Base-by-base conservation (phyloP, 2,797 vertebrate species). In the Schizopygopsis pylzovi region DNA sequence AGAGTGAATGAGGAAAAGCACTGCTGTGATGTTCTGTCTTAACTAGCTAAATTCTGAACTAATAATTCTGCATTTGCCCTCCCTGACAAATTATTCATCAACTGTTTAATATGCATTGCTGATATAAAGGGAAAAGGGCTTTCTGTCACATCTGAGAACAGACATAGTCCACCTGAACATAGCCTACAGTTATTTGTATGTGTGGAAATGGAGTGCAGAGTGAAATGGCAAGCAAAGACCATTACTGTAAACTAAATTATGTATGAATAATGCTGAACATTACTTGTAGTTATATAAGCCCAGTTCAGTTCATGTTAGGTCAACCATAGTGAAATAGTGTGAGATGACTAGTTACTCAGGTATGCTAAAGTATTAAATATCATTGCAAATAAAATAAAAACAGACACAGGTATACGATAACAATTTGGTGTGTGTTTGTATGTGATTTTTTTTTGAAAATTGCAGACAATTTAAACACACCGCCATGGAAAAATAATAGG, bases 191-290 rank as follows among this genome's bases (percentile, higher is more conserved):
- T 79, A 79, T 71, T 71, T 79, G 18, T 59, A 79, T 47, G 16
- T 71, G 39, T 71, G 76, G n/a, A 52, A 79, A 47, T 79, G 6
- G 13, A 71, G 39, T 85, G 52, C 45, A 52, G 71, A 63, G 41
- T 71, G 67, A 72, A 72, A 82, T 72, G 73, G 47, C 39, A 70
- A 70, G 49, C 37, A 70, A 85, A 79, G 49, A 73, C 39, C 83
- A 85, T 70, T 78, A 79, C 78, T 79, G n/a, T 25, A 37, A 85
- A 70, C 49, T 85, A 56, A 70, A 59, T 70, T 56, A 79, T 79
- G 22, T 68, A 79, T 84, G 70, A 78, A 79, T 79, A 79, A 78
- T 78, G 18, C 61, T 56, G 61, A 67, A 84, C 75, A 77, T 67
- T 54, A 70, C 65, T 71, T 71, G 9, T 52, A 47, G 16, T 75